Evolutionary conservation across 2,113 vertebrate genomes (phyloP).

Genomic region (Bubo bubo): DNA sequence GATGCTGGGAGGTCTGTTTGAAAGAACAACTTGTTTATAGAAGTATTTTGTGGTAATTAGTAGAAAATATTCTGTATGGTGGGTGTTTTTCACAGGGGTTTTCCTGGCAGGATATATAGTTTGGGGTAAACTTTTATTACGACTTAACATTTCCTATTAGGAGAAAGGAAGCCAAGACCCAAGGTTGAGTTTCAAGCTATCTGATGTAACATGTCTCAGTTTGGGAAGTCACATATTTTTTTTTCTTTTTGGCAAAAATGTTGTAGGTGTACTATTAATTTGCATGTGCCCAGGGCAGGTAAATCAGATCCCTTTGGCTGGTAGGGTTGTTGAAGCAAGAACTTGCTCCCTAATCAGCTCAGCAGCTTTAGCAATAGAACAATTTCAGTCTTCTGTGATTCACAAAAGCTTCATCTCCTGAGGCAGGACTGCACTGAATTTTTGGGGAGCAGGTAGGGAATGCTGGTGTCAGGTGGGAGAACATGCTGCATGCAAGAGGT

Average conservation of each 20-base stretch:
- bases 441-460: neutral
- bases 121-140: neutral
- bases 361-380: neutral
- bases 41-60: neutral
- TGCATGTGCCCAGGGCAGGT: neutral
- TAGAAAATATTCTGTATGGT: neutral
- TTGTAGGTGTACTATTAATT: neutral
- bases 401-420: neutral
- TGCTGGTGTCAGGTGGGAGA: fast-evolving
- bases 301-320: neutral
- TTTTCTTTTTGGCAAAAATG: neutral
- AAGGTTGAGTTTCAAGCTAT: neutral
- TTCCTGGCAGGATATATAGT: neutral
- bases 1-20: neutral
- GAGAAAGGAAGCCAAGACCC: neutral
- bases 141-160: neutral
- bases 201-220: neutral
- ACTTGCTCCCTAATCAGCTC: neutral
- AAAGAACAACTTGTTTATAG: neutral
- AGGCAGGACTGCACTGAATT: neutral
- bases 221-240: neutral
- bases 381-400: neutral
- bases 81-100: neutral
- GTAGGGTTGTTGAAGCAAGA: neutral
- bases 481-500: neutral